Conservation (phyloP, 2,113 vertebrate species). For the Pseudorectes ferrugineus region DNA sequence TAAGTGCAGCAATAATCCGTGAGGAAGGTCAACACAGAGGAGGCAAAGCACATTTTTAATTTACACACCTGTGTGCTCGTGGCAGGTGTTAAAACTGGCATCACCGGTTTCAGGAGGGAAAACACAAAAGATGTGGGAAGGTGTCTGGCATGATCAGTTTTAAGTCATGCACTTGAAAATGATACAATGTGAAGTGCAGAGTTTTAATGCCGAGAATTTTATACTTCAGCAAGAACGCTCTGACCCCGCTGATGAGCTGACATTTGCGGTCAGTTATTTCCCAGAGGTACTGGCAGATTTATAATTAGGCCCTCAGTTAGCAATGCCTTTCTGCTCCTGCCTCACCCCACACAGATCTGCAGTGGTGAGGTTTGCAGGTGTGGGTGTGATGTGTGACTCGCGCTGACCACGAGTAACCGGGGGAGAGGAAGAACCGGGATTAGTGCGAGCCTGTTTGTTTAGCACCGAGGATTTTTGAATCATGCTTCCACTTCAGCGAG, state of each 20-base stretch:
- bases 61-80: not conserved
- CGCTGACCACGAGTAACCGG: not conserved
- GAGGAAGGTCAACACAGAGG: not conserved
- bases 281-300: not conserved
- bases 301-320: conserved; percentile 6
- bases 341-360: not conserved
- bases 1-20: not conserved
- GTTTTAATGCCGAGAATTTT: not conserved
- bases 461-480: not conserved
- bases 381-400: not conserved
- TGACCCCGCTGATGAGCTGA: not conserved
- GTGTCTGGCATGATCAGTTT: not conserved
- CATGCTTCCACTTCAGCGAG: not conserved
- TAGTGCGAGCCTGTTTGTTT: not conserved
- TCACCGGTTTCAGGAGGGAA: not conserved
- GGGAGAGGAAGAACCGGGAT: not conserved
- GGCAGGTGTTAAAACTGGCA: conserved; percentile 2
- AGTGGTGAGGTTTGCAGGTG: not conserved
- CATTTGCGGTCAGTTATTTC: not conserved
- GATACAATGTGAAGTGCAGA: not conserved
- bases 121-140: not conserved
- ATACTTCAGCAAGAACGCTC: not conserved
- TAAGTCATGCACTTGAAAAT: not conserved
- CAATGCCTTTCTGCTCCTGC: not conserved
- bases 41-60: not conserved